These are phyloP conservation scores for Kryphioiulus occultus DNA, from an alignment of 2,888 invertebrate species.

Conservation along the genomic window DNA sequence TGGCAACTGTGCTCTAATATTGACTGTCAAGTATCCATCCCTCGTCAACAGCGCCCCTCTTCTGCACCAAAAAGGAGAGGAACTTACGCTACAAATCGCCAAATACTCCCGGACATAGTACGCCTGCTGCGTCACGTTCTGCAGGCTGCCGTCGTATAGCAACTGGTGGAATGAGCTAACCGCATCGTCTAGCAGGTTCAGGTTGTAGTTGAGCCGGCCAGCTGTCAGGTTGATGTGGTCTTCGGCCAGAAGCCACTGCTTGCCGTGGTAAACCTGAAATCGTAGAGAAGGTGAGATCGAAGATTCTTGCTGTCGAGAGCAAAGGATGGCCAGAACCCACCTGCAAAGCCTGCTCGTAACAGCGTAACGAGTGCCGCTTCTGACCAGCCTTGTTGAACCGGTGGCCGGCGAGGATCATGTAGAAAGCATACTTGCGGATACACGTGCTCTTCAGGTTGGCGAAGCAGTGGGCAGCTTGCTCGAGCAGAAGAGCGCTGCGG, in stretches of 20 bases:
- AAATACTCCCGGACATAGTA: slow-evolving; percentile 88
- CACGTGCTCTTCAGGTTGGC: slow-evolving; percentile 71
- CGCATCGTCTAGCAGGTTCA: slow-evolving; percentile 75
- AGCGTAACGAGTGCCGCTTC: slow-evolving; percentile 87
- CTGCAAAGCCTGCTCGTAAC: slow-evolving; percentile 91
- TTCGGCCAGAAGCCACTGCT: slow-evolving; percentile 90
- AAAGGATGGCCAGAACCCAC: slow-evolving; percentile 62
- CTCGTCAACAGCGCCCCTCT: neutral
- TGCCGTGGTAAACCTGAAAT: slow-evolving; percentile 73
- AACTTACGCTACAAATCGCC: slow-evolving; percentile 78
- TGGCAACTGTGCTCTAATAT: neutral
- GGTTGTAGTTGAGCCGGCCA: slow-evolving; percentile 84
- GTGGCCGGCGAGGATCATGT: slow-evolving; percentile 95
- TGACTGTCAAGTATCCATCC: neutral
- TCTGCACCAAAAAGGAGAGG: neutral
- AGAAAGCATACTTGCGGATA: slow-evolving; percentile 93
- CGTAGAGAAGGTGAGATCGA: too few species aligned
- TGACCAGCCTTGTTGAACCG: slow-evolving; percentile 92
- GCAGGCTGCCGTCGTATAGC: slow-evolving; percentile 64
- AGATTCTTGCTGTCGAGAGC: neutral
- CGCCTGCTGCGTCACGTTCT: slow-evolving; percentile 76
- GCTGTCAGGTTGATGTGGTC: slow-evolving; percentile 96
- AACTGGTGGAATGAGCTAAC: slow-evolving; percentile 80
- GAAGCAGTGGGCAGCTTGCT: slow-evolving; percentile 95
- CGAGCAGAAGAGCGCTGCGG: slow-evolving; percentile 88